A percentile compares a stretch with the other conserved stretches of the same genome.
Conservation (phyloP, 2,888 invertebrate species). For the Melanchra persicariae region DNA sequence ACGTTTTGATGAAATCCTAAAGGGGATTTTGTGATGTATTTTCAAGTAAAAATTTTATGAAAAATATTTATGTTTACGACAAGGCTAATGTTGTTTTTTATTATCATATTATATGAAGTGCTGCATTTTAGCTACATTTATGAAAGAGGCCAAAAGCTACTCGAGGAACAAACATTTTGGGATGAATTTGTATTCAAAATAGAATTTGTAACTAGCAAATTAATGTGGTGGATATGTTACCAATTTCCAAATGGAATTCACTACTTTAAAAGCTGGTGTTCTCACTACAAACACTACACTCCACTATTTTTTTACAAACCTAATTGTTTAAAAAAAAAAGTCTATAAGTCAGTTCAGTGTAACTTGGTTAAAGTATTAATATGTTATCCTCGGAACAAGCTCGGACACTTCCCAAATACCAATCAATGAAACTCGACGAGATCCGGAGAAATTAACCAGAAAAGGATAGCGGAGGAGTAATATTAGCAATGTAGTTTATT, state of each 20-base stretch:
- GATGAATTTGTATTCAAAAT: background rate
- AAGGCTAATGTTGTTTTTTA: slow-evolving; percentile 9
- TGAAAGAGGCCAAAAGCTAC: background rate
- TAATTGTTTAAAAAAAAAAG: background rate
- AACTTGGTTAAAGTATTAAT: no score
- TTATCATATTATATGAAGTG: slow-evolving; percentile 1
- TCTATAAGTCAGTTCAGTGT: no score
- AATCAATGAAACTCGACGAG: no score
- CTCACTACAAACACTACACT: no score
- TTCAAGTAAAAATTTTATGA: slow-evolving; percentile 15
- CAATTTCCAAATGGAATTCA: background rate
- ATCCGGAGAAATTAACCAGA: no score
- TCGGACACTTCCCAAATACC: no score
- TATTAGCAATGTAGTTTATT: background rate
- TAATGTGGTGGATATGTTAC: background rate
- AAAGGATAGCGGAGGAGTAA: no score
- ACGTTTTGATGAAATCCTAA: slow-evolving; percentile 51
- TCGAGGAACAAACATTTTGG: background rate
- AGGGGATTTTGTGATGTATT: slow-evolving; percentile 23
- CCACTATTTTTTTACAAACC: background rate
- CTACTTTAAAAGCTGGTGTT: background rate
- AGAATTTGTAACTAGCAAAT: background rate
- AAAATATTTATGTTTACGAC: slow-evolving; percentile 11
- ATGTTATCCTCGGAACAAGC: no score
- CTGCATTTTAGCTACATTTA: background rate